These are phyloP conservation scores for Zaprionus bogoriensis DNA, from an alignment of 2,888 invertebrate species.

Conservation along the genomic window DNA sequence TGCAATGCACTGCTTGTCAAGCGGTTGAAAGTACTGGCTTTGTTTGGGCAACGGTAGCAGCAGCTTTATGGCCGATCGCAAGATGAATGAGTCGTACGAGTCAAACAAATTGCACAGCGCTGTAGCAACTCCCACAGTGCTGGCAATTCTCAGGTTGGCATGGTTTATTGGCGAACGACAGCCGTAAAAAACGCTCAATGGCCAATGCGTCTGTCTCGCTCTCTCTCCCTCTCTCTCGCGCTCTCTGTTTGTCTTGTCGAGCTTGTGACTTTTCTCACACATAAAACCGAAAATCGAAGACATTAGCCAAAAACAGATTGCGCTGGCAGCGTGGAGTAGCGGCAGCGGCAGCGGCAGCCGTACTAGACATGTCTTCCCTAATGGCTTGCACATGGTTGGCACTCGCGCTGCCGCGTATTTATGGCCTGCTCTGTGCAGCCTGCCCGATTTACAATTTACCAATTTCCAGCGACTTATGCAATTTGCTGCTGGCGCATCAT, in stretches of 20 bases:
- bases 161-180: constrained; percentile 52
- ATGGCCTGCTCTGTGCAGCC: constrained; percentile 49
- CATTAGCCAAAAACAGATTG: constrained; percentile 60
- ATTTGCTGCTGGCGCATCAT: constrained; percentile 39
- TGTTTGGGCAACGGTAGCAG: constrained; percentile 17
- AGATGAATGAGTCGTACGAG: constrained; percentile 49
- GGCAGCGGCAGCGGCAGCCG: constrained; percentile 15
- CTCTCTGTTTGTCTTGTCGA: not conserved
- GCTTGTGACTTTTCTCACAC: constrained; percentile 64
- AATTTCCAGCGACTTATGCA: constrained; percentile 52
- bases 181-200: constrained; percentile 58
- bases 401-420: constrained; percentile 40
- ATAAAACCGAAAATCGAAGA: constrained; percentile 61
- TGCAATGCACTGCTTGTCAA: too few species aligned
- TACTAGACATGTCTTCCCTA: constrained; percentile 58
- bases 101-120: constrained; percentile 21
- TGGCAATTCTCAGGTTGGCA: constrained; percentile 40
- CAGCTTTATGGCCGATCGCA: constrained; percentile 36
- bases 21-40: not conserved
- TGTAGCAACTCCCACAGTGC: constrained; percentile 62
- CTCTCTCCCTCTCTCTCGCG: constrained; percentile 18
- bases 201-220: constrained; percentile 41
- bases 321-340: constrained; percentile 15
- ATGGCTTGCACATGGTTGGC: constrained; percentile 57
- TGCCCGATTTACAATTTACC: constrained; percentile 12